A percentile compares a stretch with the other conserved stretches of the same genome.
Conservation (phyloP, 1,140 invertebrate species). For the Hycleus cichorii region DNA sequence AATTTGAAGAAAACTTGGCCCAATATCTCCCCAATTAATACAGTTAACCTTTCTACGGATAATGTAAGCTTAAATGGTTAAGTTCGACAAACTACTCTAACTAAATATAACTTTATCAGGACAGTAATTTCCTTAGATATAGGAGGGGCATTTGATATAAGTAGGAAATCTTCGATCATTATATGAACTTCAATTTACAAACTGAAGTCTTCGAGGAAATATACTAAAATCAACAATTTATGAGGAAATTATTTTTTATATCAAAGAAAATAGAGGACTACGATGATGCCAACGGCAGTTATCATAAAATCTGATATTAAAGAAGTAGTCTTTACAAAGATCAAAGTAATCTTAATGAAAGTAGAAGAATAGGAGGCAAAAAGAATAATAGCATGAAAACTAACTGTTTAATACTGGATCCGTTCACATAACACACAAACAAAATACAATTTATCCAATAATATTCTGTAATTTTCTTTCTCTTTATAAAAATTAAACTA, state of each 20-base stretch:
- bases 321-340: no score
- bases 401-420: no score
- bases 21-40: constrained; percentile 1
- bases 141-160: neutral
- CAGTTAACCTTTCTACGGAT: constrained; percentile 8
- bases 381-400: no score
- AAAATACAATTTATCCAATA: no score
- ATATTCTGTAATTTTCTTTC: no score
- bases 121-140: constrained; percentile 10
- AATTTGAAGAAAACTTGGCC: no score
- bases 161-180: constrained; percentile 7
- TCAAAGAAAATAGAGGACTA: constrained; percentile 3
- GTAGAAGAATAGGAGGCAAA: no score
- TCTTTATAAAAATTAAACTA: no score
- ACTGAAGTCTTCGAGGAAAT: neutral
- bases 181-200: neutral
- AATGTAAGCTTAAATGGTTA: constrained; percentile 11
- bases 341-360: no score
- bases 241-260: constrained; percentile 9
- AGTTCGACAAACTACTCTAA: constrained; percentile 14
- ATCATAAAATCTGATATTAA: neutral
- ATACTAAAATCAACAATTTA: constrained; percentile 1
- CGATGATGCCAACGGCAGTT: constrained; percentile 8
- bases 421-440: no score
- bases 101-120: constrained; percentile 9